A percentile compares a stretch with the other conserved stretches of the same genome.
Evolutionary conservation across 37 sponge, comb jelly and placozoan genomes (phyloP).

Genomic region (Agelas oroides): DNA sequence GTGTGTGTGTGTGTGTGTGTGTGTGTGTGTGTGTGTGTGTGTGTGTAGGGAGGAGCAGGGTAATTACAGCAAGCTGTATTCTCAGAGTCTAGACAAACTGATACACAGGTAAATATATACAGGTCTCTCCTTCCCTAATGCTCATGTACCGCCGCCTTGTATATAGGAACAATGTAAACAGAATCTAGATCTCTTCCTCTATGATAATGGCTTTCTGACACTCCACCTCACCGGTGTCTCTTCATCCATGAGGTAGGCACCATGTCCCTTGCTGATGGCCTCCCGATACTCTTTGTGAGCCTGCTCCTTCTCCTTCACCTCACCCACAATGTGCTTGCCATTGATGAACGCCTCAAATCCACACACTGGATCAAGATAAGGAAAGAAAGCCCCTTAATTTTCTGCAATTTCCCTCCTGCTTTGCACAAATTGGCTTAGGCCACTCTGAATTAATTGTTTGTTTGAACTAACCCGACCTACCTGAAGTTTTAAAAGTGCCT

Average conservation of each 20-base stretch:
- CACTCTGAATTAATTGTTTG: no score
- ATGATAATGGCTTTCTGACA: no score
- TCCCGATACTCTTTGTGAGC: conserved; percentile 98
- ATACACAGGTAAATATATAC: no score
- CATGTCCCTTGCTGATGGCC: conserved; percentile 97
- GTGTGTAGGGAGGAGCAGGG: not conserved
- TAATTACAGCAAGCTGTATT: no score
- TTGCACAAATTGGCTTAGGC: not conserved
- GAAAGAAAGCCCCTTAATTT: not conserved
- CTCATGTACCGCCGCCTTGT: no score
- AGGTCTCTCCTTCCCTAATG: no score
- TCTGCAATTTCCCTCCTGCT: not conserved
- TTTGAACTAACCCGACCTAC: no score
- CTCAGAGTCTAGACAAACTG: no score
- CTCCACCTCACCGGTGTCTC: conserved; percentile 87
- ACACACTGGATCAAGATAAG: conserved; percentile 72
- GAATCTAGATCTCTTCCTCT: no score
- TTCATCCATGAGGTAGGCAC: conserved; percentile 99
- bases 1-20: conserved; percentile 11
- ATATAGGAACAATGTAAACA: no score
- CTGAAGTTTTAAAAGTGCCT: no score
- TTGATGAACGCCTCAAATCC: conserved; percentile 99
- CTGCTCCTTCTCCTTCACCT: conserved; percentile 99
- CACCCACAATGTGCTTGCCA: conserved; percentile 97
- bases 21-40: not conserved